A percentile compares a stretch with the other conserved stretches of the same genome.
Evolutionary conservation across 2,113 vertebrate genomes (phyloP).

Genomic region (Sterna hirundo): DNA sequence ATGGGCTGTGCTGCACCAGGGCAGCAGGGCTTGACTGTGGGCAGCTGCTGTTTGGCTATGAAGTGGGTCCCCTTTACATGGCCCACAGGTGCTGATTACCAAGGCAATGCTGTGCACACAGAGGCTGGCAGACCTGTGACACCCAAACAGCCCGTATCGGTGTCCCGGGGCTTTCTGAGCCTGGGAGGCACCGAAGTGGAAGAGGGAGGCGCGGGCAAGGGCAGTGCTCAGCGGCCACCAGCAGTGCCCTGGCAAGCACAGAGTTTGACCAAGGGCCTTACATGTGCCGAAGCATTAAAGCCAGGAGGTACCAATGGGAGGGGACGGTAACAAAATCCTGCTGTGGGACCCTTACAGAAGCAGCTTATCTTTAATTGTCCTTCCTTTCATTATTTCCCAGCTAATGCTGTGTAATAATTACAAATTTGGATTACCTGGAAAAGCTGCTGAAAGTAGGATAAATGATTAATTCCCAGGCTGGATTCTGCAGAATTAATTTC

Average conservation of each 20-base stretch:
- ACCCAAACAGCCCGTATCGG: accelerated
- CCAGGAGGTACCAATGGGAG: neutral
- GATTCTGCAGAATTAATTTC: neutral
- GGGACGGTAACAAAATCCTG: neutral
- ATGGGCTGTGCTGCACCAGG: neutral
- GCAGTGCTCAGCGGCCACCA: neutral
- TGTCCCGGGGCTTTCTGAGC: neutral
- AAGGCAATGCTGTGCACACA: neutral
- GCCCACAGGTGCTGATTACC: neutral
- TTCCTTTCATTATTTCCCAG: neutral
- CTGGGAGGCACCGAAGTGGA: neutral
- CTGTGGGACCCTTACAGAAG: neutral
- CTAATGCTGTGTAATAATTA: neutral
- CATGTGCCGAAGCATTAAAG: accelerated
- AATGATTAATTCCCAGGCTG: neutral
- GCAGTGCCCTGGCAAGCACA: neutral
- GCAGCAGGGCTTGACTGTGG: neutral
- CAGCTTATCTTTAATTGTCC: neutral
- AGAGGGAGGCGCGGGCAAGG: accelerated
- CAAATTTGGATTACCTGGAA: neutral
- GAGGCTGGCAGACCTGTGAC: neutral
- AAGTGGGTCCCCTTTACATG: neutral
- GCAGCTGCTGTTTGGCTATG: neutral
- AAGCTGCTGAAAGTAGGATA: neutral
- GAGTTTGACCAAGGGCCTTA: neutral